phyloP scores from a whole-genome alignment of 2,888 invertebrate genomes.

The Apeira syringaria region DNA sequence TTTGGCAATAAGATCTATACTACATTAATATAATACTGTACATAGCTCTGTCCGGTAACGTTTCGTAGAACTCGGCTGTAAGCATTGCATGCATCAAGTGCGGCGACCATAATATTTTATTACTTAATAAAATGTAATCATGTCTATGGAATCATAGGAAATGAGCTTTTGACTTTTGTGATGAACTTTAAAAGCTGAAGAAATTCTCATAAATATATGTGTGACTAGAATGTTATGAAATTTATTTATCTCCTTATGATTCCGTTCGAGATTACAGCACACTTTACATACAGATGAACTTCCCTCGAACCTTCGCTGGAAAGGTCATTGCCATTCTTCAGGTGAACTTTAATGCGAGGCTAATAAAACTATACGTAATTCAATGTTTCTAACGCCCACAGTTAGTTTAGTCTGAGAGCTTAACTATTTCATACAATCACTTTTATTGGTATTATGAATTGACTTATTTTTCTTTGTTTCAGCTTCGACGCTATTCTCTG shows the following conservation, averaged over 20 bases:
- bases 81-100: constrained; percentile 69
- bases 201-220: too few species aligned
- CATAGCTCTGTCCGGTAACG: constrained; percentile 77
- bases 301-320: constrained; percentile 36
- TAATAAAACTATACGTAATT: constrained; percentile 53
- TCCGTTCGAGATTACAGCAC: constrained; percentile 22
- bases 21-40: too few species aligned
- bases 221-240: neutral
- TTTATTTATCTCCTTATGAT: constrained; percentile 6
- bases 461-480: constrained; percentile 41
- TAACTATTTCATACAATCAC: constrained; percentile 8
- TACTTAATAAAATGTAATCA: constrained; percentile 31
- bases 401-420: constrained; percentile 38
- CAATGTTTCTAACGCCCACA: constrained; percentile 54
- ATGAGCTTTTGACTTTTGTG: constrained; percentile 23
- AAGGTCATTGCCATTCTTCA: constrained; percentile 58
- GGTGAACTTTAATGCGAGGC: constrained; percentile 63
- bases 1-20: constrained; percentile 75
- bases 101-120: constrained; percentile 63
- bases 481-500: constrained; percentile 83
- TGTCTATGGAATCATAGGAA: constrained; percentile 28
- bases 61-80: constrained; percentile 76
- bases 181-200: constrained; percentile 13
- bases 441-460: constrained; percentile 10
- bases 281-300: constrained; percentile 22